Evolutionary conservation across 1,140 invertebrate species (phyloP).

Genomic region (Aphidius ervi): DNA sequence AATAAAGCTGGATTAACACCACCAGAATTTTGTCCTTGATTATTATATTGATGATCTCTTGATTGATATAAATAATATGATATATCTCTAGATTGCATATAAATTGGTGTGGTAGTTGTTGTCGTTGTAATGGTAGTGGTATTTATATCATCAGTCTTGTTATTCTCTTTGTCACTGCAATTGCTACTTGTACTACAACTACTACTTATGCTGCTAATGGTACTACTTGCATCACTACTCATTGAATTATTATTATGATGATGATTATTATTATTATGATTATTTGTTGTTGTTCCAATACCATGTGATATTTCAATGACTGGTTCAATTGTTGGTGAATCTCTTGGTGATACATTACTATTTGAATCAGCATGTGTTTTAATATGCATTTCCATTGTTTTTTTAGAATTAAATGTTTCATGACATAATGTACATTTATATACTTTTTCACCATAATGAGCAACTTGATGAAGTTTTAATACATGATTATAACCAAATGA

Average conservation of each 20-base stretch:
- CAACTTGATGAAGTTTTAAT: constrained; percentile 82
- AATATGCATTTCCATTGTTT: constrained; percentile 83
- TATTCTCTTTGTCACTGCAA: constrained; percentile 42
- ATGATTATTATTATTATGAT: constrained; percentile 22
- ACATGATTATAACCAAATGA: constrained; percentile 86
- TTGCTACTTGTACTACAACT: constrained; percentile 20
- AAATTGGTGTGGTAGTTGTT: constrained; percentile 4
- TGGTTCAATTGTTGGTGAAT: constrained; percentile 39
- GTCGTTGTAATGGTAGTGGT: too few species aligned
- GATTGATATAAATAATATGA: constrained; percentile 40
- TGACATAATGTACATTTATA: constrained; percentile 89
- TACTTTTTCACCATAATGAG: constrained; percentile 86
- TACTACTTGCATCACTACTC: constrained; percentile 27
- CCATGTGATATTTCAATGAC: constrained; percentile 39
- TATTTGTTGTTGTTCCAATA: constrained; percentile 18
- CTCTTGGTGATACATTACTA: constrained; percentile 33
- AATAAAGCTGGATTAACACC: constrained; percentile 51
- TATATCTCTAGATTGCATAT: constrained; percentile 30
- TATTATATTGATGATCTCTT: constrained; percentile 27
- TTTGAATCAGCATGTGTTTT: constrained; percentile 74
- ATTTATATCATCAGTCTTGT: constrained; percentile 41
- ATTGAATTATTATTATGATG: constrained; percentile 22
- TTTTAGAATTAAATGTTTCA: constrained; percentile 83
- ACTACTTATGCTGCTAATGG: constrained; percentile 13
- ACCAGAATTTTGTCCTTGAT: constrained; percentile 17